Evolutionary conservation across 2,113 vertebrate species (phyloP).

Genomic region (Aramus guarauna): DNA sequence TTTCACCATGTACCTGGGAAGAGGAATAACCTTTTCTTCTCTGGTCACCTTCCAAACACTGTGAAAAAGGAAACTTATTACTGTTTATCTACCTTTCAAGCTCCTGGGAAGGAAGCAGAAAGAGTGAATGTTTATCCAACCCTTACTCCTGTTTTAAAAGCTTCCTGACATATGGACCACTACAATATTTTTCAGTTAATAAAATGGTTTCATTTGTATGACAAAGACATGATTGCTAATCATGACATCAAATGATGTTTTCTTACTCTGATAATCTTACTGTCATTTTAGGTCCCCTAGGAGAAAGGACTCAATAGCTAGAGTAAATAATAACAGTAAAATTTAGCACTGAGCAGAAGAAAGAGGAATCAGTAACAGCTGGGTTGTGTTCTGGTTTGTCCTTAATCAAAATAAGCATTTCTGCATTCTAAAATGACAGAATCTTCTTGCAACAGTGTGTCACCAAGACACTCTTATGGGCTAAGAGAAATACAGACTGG

Average conservation of each 20-base stretch:
- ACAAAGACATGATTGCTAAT: background rate
- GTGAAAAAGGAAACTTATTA: background rate
- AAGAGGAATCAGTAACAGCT: background rate
- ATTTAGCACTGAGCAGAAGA: background rate
- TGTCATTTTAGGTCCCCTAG: background rate
- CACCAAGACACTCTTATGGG: background rate
- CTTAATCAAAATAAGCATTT: background rate
- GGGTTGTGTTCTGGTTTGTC: background rate
- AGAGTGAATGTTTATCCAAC: background rate
- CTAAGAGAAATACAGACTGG: background rate
- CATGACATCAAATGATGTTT: background rate
- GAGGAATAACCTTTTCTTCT: background rate
- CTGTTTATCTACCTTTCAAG: background rate
- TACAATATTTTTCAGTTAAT: background rate
- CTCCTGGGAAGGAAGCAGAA: background rate
- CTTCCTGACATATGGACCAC: background rate
- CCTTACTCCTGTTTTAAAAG: background rate
- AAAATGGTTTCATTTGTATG: background rate
- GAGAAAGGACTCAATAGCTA: background rate
- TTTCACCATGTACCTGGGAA: background rate
- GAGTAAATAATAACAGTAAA: background rate
- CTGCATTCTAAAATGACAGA: background rate
- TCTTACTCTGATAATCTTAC: background rate
- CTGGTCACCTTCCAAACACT: background rate
- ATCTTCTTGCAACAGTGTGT: background rate